These are phyloP conservation scores for Montipora efflorescens DNA, from an alignment of 64 coral and sea anemone species.

Conservation along the genomic window DNA sequence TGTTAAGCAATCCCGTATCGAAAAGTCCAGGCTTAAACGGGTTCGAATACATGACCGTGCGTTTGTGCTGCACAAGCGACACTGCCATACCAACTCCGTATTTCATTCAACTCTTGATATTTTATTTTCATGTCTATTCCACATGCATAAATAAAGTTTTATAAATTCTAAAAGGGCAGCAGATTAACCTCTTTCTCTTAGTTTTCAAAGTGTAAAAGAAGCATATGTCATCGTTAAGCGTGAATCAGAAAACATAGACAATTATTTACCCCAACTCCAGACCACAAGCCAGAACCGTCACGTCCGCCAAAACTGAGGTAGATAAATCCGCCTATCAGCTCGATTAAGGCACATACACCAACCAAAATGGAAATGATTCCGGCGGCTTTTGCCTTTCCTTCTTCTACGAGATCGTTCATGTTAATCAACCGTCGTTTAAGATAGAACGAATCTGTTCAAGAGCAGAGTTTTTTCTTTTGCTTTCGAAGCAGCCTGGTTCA, in stretches of 20 bases:
- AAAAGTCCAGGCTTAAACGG: too few species aligned
- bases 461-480: not conserved
- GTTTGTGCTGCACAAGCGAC: too few species aligned
- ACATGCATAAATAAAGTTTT: too few species aligned
- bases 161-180: too few species aligned
- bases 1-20: too few species aligned
- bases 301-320: not conserved
- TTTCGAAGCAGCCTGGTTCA: not conserved
- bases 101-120: too few species aligned
- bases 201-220: too few species aligned
- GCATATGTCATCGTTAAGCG: not conserved
- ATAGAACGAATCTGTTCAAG: not conserved
- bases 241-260: not conserved
- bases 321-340: slow-evolving; percentile 32
- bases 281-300: slow-evolving; percentile 40
- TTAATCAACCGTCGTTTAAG: not conserved
- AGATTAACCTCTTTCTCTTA: too few species aligned
- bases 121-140: too few species aligned
- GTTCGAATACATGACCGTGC: too few species aligned
- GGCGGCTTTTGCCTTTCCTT: slow-evolving; percentile 28
- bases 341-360: not conserved
- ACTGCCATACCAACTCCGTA: too few species aligned
- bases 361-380: slow-evolving; percentile 32
- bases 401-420: slow-evolving; percentile 19
- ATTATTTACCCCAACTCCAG: slow-evolving; percentile 38